Base-by-base conservation (phyloP, 2,888 invertebrate species). In the Acrobasis repandana region DNA sequence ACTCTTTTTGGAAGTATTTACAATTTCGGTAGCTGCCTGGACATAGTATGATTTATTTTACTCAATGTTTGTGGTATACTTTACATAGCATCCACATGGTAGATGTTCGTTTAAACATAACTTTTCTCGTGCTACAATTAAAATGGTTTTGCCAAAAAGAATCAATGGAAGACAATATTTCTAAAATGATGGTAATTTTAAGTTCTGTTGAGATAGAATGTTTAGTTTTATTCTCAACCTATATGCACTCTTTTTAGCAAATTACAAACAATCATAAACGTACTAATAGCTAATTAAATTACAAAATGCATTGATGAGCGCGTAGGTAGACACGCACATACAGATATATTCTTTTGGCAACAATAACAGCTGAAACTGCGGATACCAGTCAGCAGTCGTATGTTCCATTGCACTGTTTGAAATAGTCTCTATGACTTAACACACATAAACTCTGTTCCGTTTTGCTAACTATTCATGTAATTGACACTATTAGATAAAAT, bases 401-500 rank as follows among this genome's bases (percentile, higher is more conserved):
- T 70, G 69, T 73, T 84, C 78, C 85, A 90, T 90, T 90, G 90
- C 91, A 90, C 90, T 83, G 81, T 83, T 80, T 86, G 80, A 79
- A 82, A 85, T 82, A 82, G 80, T 83, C 79, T 82, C 77, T 85
- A 85, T 79, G 77, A 85, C 75, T 79, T 81, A 85, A 89, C 85
- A 86, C 84, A 78, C 81, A 85, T 87, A 87, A 83, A 87, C 79
- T 88, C 82, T 77, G 78, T 83, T 80, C 80, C 68, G 70, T 80
- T 86, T 85, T 77, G 79, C 85, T 89, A 90, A 85, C 83, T 89
- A 88, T 76, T 78, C 81, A 82, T 75, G 79, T 90, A 91, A 90
- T 91, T 92, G 90, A 92, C 90, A 88, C 90, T 92, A 88, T 86
- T 83, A 82, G 78, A 80, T 84, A 85, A 85, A 88, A 91, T 91